Conservation (phyloP, 2,797 vertebrate species). For the Arctocebus calabarensis region DNA sequence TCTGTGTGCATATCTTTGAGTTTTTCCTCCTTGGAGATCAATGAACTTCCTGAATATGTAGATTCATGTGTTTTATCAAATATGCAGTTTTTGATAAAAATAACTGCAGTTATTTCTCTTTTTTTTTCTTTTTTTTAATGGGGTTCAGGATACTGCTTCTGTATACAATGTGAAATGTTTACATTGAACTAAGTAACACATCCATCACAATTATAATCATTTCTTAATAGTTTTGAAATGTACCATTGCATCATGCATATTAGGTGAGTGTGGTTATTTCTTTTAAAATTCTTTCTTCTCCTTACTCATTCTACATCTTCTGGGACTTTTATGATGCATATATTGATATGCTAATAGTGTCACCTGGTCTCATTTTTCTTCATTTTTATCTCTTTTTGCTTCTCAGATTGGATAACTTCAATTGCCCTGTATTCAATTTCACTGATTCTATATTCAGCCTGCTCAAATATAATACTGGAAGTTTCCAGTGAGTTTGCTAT, state of each 20-base stretch:
- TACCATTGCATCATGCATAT: too few species aligned
- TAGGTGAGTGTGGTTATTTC: neutral
- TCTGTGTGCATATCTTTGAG: neutral
- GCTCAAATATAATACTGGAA: neutral
- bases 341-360: neutral
- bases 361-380: neutral
- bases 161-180: too few species aligned
- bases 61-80: neutral
- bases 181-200: too few species aligned
- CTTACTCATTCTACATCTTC: neutral
- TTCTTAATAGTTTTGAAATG: too few species aligned
- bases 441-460: neutral
- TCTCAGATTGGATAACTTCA: neutral
- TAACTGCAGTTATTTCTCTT: neutral
- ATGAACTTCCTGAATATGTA: neutral
- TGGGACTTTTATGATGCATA: neutral
- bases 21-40: neutral
- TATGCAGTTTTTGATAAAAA: neutral
- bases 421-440: neutral
- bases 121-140: too few species aligned
- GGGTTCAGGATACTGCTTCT: too few species aligned
- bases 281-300: neutral
- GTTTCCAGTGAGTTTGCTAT: neutral
- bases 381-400: neutral
- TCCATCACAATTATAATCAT: too few species aligned